Conservation (phyloP, 2,888 invertebrate genomes). For the Clusia tigrina region DNA sequence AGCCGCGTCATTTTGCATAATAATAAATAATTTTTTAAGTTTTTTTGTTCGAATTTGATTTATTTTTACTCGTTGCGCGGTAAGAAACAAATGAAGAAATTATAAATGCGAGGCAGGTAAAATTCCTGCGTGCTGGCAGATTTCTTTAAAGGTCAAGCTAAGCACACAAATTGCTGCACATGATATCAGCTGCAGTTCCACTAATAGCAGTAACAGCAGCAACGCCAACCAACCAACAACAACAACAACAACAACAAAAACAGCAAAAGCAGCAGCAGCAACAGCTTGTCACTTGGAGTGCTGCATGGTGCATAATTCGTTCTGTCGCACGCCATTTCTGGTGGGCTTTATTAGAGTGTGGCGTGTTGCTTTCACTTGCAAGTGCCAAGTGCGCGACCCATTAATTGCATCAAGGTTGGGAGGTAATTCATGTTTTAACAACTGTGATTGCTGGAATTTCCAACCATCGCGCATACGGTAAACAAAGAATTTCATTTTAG, state of each 20-base stretch:
- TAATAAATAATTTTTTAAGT: background rate
- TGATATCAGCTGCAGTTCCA: constrained; percentile 13
- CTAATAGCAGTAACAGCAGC: background rate
- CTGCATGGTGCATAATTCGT: background rate
- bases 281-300: background rate
- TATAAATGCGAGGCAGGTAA: constrained; percentile 15
- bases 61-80: background rate
- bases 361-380: constrained; percentile 8
- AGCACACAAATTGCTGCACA: constrained; percentile 32
- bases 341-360: background rate
- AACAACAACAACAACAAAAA: constrained; percentile 19
- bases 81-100: background rate
- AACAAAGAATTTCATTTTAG: background rate
- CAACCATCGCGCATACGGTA: no score
- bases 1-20: constrained; percentile 10
- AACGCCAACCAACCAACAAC: no score
- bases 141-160: constrained; percentile 40
- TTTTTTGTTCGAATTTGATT: background rate
- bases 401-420: constrained; percentile 25
- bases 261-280: background rate
- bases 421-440: constrained; percentile 8
- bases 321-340: background rate
- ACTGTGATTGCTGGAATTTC: background rate
- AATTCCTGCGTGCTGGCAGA: constrained; percentile 41
- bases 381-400: constrained; percentile 26